phyloP scores from a whole-genome alignment of 2,797 vertebrate species.

The Enteromius fasciolatus region DNA sequence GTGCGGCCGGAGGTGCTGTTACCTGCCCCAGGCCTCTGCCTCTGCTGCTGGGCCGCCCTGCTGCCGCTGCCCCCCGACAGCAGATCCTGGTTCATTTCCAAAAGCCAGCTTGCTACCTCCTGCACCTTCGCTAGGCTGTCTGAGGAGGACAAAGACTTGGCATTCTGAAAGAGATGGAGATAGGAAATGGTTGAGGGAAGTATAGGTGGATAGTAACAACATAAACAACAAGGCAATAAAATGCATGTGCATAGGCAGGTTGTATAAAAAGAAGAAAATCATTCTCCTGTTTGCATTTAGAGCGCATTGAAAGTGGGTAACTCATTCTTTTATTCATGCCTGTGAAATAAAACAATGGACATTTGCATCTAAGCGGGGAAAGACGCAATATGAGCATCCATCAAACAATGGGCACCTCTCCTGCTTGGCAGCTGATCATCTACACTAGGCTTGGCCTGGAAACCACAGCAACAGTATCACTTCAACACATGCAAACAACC shows the following conservation, averaged over 20 bases:
- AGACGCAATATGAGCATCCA: constrained; percentile 27
- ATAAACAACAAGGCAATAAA: constrained; percentile 14
- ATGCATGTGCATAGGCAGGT: not conserved
- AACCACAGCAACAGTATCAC: constrained; percentile 36
- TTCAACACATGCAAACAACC: constrained; percentile 21
- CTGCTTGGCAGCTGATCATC: constrained; percentile 15
- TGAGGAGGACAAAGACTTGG: constrained; percentile 96
- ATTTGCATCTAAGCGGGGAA: constrained; percentile 62
- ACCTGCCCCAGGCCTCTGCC: constrained; percentile 92
- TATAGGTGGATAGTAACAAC: constrained; percentile 12
- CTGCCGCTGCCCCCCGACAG: constrained; percentile 99
- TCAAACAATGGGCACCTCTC: constrained; percentile 38
- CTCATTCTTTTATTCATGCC: constrained; percentile 57
- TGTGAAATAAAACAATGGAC: constrained; percentile 63
- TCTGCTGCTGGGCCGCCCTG: constrained; percentile 81
- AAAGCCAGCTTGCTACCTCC: constrained; percentile 99
- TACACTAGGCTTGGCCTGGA: constrained; percentile 16
- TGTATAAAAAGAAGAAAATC: constrained; percentile 23
- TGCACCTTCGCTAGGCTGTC: constrained; percentile 99
- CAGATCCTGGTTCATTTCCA: constrained; percentile 99
- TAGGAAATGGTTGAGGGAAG: not conserved
- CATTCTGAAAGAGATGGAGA: constrained; percentile 82
- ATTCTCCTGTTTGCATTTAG: not conserved
- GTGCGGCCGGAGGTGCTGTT: constrained; percentile 90
- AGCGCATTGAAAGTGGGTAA: constrained; percentile 30